These are phyloP conservation scores for Rotaria magnacalcarata DNA, from an alignment of 2,888 invertebrate species.

Conservation along the genomic window DNA sequence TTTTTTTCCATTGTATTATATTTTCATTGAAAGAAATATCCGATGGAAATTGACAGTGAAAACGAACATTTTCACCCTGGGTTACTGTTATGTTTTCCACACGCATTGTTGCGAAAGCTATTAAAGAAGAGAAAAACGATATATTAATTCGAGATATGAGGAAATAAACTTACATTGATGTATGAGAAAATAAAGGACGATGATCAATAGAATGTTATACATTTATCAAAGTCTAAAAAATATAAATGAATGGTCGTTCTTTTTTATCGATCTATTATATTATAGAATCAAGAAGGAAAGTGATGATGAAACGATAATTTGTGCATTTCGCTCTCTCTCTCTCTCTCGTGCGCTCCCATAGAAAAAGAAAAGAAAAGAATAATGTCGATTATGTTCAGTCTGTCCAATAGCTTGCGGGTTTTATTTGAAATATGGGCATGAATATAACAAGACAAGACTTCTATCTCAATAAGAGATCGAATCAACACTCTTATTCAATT, in stretches of 20 bases:
- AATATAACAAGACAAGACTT: background rate
- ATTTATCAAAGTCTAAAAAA: background rate
- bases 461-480: conserved; percentile 12
- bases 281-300: background rate
- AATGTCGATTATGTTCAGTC: background rate
- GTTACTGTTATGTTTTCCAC: conserved; percentile 24
- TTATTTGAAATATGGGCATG: background rate
- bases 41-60: conserved; percentile 14
- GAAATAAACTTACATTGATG: background rate
- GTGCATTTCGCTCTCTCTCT: background rate
- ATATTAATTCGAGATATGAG: too few relatives aligned
- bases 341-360: background rate
- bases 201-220: background rate
- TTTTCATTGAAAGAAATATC: background rate
- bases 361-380: background rate
- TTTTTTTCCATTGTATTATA: conserved; percentile 28
- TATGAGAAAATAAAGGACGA: background rate
- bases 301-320: conserved; percentile 11
- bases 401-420: background rate
- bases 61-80: background rate
- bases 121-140: too few relatives aligned
- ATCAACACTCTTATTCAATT: conserved; percentile 3
- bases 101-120: background rate
- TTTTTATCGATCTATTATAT: too few relatives aligned
- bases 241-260: too few relatives aligned